phyloP scores from a whole-genome alignment of 2,797 vertebrate species.

The Thalassophryne amazonica region DNA sequence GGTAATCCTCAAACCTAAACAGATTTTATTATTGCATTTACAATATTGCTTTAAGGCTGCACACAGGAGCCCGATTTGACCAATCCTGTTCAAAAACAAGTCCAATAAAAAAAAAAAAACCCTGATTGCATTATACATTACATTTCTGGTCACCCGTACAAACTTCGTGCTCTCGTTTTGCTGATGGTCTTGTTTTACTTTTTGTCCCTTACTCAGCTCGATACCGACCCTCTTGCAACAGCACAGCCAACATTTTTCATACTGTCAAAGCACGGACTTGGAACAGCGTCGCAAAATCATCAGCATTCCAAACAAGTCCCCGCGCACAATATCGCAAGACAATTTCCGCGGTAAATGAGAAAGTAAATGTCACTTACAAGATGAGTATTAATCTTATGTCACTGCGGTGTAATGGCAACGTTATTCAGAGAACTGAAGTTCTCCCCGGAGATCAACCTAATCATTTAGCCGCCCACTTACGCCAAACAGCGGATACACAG shows the following conservation, averaged over 20 bases:
- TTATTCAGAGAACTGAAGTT: constrained; percentile 48
- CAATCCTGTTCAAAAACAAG: constrained; percentile 4
- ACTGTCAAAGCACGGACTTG: constrained; percentile 18
- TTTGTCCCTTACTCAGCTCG: constrained; percentile 58
- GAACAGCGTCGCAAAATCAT: constrained; percentile 35
- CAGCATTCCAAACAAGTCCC: constrained; percentile 51
- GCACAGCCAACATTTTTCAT: constrained; percentile 37
- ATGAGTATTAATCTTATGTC: constrained; percentile 62
- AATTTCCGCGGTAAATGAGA: constrained; percentile 56
- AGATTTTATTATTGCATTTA: not conserved
- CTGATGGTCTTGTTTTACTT: constrained; percentile 50
- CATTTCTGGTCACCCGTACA: constrained; percentile 6
- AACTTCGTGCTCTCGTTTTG: constrained; percentile 39
- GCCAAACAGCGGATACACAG: constrained; percentile 7
- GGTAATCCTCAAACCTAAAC: constrained; percentile 5
- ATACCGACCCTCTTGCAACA: constrained; percentile 42
- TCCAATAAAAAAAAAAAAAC: no score
- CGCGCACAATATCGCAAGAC: constrained; percentile 25
- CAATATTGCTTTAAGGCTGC: not conserved
- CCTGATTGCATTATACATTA: constrained; percentile 10
- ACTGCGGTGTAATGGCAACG: constrained; percentile 54
- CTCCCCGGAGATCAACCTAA: constrained; percentile 32
- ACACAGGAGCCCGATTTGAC: no score
- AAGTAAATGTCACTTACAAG: constrained; percentile 64
- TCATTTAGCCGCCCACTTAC: constrained; percentile 20